Evolutionary conservation across 2,888 invertebrate species (phyloP).

Genomic region (Nephrotoma flavescens): DNA sequence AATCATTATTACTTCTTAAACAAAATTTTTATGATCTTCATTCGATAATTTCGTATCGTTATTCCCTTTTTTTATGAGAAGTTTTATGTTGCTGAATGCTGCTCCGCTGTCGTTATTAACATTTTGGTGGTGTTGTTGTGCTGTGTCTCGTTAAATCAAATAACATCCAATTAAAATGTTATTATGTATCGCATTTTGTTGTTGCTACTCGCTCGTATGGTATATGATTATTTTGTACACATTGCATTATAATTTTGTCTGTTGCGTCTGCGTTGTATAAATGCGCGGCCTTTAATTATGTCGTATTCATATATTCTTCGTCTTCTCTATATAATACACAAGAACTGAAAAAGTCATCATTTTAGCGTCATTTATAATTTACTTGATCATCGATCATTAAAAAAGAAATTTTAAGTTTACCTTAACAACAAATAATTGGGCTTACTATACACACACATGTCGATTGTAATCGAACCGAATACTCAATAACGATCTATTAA

Average conservation of each 20-base stretch:
- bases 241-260: not conserved
- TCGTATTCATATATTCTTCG: not conserved
- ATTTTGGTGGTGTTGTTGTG: not conserved
- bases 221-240: not conserved
- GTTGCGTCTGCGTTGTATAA: not conserved
- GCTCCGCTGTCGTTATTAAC: not conserved
- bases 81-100: not conserved
- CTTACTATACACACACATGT: not conserved
- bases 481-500: too few species aligned
- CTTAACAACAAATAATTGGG: not conserved
- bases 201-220: not conserved
- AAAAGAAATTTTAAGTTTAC: not conserved
- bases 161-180: not conserved
- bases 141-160: not conserved
- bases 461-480: too few species aligned
- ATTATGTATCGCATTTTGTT: not conserved
- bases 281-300: not conserved
- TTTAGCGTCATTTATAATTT: not conserved
- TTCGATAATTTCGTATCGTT: not conserved
- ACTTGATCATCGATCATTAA: not conserved
- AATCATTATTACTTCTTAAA: not conserved
- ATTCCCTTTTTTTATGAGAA: not conserved
- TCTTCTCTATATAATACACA: not conserved
- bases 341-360: not conserved
- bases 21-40: not conserved